Base-by-base conservation (phyloP, 2,888 invertebrate genomes). In the Azorinus chamasolen region DNA sequence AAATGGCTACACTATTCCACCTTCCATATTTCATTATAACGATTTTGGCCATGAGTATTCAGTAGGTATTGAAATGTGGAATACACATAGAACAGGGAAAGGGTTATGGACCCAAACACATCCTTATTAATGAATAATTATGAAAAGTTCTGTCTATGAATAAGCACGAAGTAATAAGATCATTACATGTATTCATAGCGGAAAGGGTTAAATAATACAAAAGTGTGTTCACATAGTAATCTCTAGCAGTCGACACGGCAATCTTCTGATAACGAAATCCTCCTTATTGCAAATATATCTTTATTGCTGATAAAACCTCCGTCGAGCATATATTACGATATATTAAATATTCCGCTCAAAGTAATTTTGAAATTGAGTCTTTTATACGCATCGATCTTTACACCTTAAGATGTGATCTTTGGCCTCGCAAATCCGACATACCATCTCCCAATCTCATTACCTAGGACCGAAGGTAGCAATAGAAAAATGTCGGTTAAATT, bases 191-290 rank as follows among this genome's bases (percentile, higher is more conserved):
- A n/a, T n/a, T n/a, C n/a, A n/a, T n/a, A n/a, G n/a, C n/a, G n/a
- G n/a, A n/a, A n/a, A n/a, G n/a, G n/a, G n/a, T n/a, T n/a, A n/a
- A n/a, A 32, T 4, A 32, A 10, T 32, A 32, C 32, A 32, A 32
- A 32, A 32, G 32, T 32, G 32, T 32, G 4, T 32, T 32, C 32
- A 32, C 10, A 10, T 10, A 6, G 10, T 32, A 32, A 32, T 32
- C 32, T 4, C 32, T 32, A 32, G 32, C 32, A 32, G 32, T 32
- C 32, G 61, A 53, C 58, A 63, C 54, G 73, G 70, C 71, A 75
- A 82, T 84, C 76, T 82, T 86, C 83, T 83, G 84, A 84, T 86
- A 85, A 84, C 18, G 22, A 58, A 70, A 59, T 62, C 76, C 66
- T 48, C 53, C 61, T 74, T 62, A 74, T 70, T 63, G 46, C 70